Base-by-base conservation (phyloP, 2,113 vertebrate genomes). In the Columba livia region DNA sequence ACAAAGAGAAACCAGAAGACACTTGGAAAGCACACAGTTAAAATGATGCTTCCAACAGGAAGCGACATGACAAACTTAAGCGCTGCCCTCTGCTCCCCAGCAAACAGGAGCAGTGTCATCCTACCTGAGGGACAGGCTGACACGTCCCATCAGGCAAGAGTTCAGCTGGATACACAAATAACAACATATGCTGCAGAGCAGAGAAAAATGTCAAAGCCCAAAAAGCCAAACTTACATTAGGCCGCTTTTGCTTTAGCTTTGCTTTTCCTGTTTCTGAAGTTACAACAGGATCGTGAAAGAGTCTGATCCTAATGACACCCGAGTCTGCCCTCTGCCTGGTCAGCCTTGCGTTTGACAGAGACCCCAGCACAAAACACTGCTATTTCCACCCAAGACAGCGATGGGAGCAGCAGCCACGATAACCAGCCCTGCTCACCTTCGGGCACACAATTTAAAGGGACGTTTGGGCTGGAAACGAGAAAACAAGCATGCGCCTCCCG, bases 401-500 rank as follows among this genome's bases (percentile, higher is more conserved):
- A 51, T 4, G 10, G 26, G 12, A 56, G 48, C 32, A 16, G 17
- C 0, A 15, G 32, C 24, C 8, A 9, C 9, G 31, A 12, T 9
- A 16, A 32, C 29, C 8, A 23, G 18, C 12, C 40, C 44, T 5
- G 28, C 32, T 54, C 20, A 2, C 64, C 38, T n/a, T 28, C 58
- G 31, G 20, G 31, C 26, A 65, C 4, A 7, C 11, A 2, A 7
- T 11, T 57, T 51, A 13, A 62, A 38, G 34, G 0, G n/a, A 24
- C 42, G 31, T 12, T 21, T 2, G 24, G 34, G 28, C 14, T 47
- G 23, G 38, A 60, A 53, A 25, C 2, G 4, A 75, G n/a, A 1
- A 2, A n/a, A 3, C 0, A 4, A 56, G 9, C 11, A 2, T 16
- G 44, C 8, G 6, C 48, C 6, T 10, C 24, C 32, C 29, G 2